These are phyloP conservation scores for Diaphora mendica DNA, from an alignment of 2,888 invertebrate genomes.

Conservation along the genomic window DNA sequence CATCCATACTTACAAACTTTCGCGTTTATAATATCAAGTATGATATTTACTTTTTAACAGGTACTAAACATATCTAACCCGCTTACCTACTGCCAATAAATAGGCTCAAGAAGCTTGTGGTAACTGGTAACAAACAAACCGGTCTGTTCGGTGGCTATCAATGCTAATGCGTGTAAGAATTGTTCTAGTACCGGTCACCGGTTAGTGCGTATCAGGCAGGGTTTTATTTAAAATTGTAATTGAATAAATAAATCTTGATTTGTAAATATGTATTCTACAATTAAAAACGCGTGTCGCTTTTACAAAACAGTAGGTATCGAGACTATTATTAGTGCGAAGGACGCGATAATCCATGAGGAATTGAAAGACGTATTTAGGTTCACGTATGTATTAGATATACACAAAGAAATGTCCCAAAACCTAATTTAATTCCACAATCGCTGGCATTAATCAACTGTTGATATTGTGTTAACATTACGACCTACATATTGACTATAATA, in stretches of 20 bases:
- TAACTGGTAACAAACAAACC: neutral
- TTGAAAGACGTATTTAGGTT: neutral
- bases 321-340: slow-evolving; percentile 17
- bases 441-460: neutral
- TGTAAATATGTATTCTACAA: neutral
- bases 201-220: neutral
- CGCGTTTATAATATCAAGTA: no score
- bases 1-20: no score
- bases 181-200: neutral
- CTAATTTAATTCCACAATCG: neutral
- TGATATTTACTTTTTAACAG: neutral
- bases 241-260: neutral
- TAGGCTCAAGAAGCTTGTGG: neutral
- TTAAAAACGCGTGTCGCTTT: neutral
- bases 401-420: neutral
- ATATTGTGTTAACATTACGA: slow-evolving; percentile 19
- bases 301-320: neutral
- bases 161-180: neutral
- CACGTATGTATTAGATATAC: neutral
- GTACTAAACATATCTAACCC: neutral
- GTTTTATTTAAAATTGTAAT: neutral
- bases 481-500: slow-evolving; percentile 31
- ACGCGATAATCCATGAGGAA: slow-evolving; percentile 7
- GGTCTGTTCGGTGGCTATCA: neutral
- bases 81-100: neutral